Evolutionary conservation across 2,113 vertebrate genomes (phyloP), one percentile per base, ranked within the genome.

Genomic region (Ophthalmolycus amberensis): DNA sequence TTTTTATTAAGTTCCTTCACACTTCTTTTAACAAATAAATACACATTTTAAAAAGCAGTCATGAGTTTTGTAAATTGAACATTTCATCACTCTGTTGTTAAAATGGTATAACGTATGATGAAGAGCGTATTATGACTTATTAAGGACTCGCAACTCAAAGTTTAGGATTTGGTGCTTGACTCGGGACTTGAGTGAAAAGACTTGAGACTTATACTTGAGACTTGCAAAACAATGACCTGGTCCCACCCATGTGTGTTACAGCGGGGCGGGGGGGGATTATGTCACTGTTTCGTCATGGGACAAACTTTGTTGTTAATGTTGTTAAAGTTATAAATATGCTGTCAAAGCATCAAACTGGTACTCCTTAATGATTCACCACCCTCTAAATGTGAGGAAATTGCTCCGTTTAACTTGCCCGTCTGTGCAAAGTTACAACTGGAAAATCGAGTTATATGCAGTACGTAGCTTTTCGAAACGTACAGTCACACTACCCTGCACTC

Each of bases 321-420:
- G 58, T 63, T 48, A 15, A 48, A 37, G 58, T 25, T 38, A 64
- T n/a, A 34, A 74, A 48, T 63, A 44, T 38, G 4, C 15, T 8
- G 6, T 78, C n/a, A 58, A 44, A 44, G 37, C 50, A 40, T 77
- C 74, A 67, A n/a, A 68, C 4, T 60, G 54, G 20, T 48, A 3
- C 9, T 38, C 6, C 15, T 40, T 70, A 52, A 40, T 29, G n/a
- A 60, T 37, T 52, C 42, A 71, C 34, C 42, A 15, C 59, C 54
- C 59, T 54, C n/a, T 48, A 34, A 58, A 70, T 50, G 56, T n/a
- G 16, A 63, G 50, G 9, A 40, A 71, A 52, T n/a, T 40, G 32
- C 25, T n/a, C 8, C 9, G n/a, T 72, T 65, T 72, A 11, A 72
- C 34, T 16, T 42, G 4, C 11, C 34, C 25, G 2, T 44, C 9